Evolutionary conservation across 2,888 invertebrate genomes (phyloP), one percentile per base, ranked within the genome.

Genomic region (Phortica magna): DNA sequence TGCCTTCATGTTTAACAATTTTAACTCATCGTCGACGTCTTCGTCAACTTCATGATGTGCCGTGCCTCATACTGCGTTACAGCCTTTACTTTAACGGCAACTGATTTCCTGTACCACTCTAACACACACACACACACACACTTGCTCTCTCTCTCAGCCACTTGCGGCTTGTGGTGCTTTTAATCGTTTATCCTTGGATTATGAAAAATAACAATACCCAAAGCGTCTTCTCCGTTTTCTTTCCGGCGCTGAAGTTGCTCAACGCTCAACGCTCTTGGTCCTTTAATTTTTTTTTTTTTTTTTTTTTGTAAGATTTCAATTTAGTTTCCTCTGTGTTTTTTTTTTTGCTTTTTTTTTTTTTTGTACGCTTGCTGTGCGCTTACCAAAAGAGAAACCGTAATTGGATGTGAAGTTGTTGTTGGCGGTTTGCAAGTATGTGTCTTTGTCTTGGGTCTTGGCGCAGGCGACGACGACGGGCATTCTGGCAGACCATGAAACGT

Each of bases 161-260:
- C 55, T 85, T 77, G 83, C 83, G 82, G 83, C 87, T 81, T 48
- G 84, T 87, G 84, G 81, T 81, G 88, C 82, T 81, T 80, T 84
- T 85, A 87, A 87, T 87, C 86, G 87, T 82, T 88, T 87, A 83
- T 87, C 64, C 73, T 55, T 31, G 82, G 82, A 82, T 84, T 83
- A 84, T 84, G 80, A 83, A 87, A 85, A 82, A 84, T 85, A 88
- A 87, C 88, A 84, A 88, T 87, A 82, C 84, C 85, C 88, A 78
- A 77, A 83, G 88, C 83, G 85, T 77, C 83, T 80, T 39, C 65
- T 48, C 48, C 48, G 14, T 14, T 48, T 48, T 48, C 48, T 48
- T 48, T 48, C 14, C 48, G 48, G 9, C 19, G 7, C 19, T 59
- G 9, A 19, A 59, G 19, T 59, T 59, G 59, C 14, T 59, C 48